Evolutionary conservation across 2,888 invertebrate genomes (phyloP).

Genomic region (Andrena chrysosceles): DNA sequence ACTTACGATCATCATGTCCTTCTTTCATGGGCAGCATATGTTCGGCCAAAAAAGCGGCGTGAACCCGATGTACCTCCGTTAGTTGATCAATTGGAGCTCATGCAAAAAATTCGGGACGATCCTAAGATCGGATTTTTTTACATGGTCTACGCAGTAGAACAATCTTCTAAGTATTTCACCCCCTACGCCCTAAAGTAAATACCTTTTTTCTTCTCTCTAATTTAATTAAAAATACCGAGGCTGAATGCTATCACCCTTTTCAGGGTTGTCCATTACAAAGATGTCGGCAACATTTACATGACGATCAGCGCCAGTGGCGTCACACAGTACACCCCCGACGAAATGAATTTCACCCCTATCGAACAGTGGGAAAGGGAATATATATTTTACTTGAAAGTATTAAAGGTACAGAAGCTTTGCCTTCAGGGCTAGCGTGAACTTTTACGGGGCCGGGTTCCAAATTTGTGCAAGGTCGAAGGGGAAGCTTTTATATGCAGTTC

Average conservation of each 20-base stretch:
- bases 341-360: constrained; percentile 92
- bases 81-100: constrained; percentile 85
- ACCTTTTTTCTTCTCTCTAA: neutral
- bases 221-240: neutral
- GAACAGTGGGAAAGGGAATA: constrained; percentile 94
- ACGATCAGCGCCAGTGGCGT: constrained; percentile 94
- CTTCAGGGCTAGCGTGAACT: too few relatives aligned
- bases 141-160: constrained; percentile 91
- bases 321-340: constrained; percentile 90
- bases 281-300: constrained; percentile 90
- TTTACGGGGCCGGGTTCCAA: too few relatives aligned
- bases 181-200: constrained; percentile 91
- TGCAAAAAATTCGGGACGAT: constrained; percentile 86
- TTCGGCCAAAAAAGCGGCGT: constrained; percentile 40
- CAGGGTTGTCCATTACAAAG: constrained; percentile 91
- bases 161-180: constrained; percentile 90
- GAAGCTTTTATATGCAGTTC: too few relatives aligned
- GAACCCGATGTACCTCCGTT: constrained; percentile 74
- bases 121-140: constrained; percentile 90
- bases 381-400: constrained; percentile 91
- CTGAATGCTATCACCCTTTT: neutral
- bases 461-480: too few relatives aligned
- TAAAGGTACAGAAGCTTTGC: constrained; percentile 86
- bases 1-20: neutral
- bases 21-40: constrained; percentile 36